Evolutionary conservation across 2,888 invertebrate genomes (phyloP).

Genomic region (Cephus rjabovi): DNA sequence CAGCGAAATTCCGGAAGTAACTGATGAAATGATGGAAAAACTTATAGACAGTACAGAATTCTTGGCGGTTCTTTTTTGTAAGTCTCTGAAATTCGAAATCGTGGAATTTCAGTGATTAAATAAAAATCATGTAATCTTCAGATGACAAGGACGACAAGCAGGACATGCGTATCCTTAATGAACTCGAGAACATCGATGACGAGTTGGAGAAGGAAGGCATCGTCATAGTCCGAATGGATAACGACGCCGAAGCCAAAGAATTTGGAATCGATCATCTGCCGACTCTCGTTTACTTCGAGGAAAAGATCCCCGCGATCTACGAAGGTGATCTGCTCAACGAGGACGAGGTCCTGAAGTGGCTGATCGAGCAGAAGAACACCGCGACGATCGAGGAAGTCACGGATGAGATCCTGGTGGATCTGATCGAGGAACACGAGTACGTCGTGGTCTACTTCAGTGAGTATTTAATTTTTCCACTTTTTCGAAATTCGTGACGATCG

Average conservation of each 20-base stretch:
- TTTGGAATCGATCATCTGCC: constrained; percentile 91
- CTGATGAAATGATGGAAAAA: constrained; percentile 94
- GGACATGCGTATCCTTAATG: constrained; percentile 87
- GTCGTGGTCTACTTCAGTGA: constrained; percentile 94
- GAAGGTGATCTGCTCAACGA: constrained; percentile 93
- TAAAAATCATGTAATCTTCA: constrained; percentile 58
- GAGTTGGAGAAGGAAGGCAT: constrained; percentile 91
- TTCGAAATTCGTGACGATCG: background rate
- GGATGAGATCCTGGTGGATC: constrained; percentile 86
- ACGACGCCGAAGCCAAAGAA: constrained; percentile 90
- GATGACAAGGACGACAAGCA: constrained; percentile 92
- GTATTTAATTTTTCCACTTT: constrained; percentile 52
- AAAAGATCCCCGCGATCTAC: constrained; percentile 90
- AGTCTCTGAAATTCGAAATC: constrained; percentile 60
- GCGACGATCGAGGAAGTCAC: constrained; percentile 96
- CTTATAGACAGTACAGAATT: constrained; percentile 83
- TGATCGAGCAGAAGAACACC: constrained; percentile 86
- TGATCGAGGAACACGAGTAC: constrained; percentile 92
- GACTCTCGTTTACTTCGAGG: constrained; percentile 88
- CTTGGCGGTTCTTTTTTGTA: constrained; percentile 92
- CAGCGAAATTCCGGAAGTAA: constrained; percentile 91
- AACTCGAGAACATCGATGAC: constrained; percentile 92
- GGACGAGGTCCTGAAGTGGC: constrained; percentile 91
- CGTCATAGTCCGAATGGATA: constrained; percentile 90
- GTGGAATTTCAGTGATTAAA: background rate